These are phyloP conservation scores for Julus scandinavius DNA, from an alignment of 2,888 invertebrate species.

Conservation along the genomic window DNA sequence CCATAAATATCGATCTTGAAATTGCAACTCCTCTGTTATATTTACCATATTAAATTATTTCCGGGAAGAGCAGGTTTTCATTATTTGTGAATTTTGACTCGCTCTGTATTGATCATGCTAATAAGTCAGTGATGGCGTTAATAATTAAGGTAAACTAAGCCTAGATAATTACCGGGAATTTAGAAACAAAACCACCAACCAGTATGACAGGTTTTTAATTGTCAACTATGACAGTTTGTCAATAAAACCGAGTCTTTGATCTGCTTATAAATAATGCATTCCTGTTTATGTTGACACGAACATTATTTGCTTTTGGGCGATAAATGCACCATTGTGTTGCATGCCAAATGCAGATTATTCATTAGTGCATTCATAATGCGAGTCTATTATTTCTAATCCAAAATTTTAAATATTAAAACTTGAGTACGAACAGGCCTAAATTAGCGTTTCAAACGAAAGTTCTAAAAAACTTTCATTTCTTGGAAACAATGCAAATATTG, in stretches of 20 bases:
- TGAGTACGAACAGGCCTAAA: not conserved
- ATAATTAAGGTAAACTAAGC: not conserved
- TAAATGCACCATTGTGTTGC: conserved; percentile 7
- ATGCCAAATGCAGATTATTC: conserved; percentile 34
- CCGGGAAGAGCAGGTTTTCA: no score
- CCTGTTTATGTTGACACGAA: not conserved
- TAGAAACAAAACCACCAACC: not conserved
- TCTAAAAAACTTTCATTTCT: not conserved
- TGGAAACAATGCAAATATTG: not conserved
- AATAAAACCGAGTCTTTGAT: not conserved
- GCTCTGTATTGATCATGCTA: not conserved
- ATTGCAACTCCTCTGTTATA: no score
- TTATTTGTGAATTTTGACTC: not conserved
- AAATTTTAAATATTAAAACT: not conserved
- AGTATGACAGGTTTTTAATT: not conserved
- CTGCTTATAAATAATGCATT: conserved; percentile 37
- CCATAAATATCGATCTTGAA: no score
- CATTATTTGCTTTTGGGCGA: not conserved
- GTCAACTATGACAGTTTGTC: conserved; percentile 26
- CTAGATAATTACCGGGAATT: not conserved
- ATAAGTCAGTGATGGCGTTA: not conserved
- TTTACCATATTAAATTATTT: no score
- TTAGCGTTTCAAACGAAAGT: not conserved
- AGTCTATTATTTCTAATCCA: not conserved
- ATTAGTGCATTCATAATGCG: not conserved